A percentile compares a stretch with the other conserved stretches of the same genome.
These are phyloP conservation scores for Drosophila bocki DNA, from an alignment of 1,140 invertebrate genomes.

Conservation along the genomic window DNA sequence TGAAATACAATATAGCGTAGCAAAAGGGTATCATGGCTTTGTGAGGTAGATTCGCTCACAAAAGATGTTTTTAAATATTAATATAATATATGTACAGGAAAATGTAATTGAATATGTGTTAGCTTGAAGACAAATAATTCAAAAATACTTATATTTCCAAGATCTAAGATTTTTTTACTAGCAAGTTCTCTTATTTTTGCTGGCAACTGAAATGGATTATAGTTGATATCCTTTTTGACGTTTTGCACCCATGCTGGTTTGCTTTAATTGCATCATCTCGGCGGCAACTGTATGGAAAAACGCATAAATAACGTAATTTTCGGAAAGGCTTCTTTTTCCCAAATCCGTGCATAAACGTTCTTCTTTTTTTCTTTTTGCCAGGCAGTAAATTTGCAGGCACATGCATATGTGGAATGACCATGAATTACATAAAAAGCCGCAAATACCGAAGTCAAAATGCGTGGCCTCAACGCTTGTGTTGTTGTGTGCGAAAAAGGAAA, in stretches of 20 bases:
- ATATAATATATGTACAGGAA: not conserved
- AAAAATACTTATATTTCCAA: not conserved
- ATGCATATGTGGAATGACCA: constrained; percentile 68
- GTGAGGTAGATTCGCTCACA: not conserved
- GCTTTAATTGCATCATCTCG: constrained; percentile 64
- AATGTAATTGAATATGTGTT: too few relatives aligned
- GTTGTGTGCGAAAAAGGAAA: constrained; percentile 20
- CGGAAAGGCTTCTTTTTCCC: constrained; percentile 61
- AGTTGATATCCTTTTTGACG: not conserved
- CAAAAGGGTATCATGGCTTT: not conserved
- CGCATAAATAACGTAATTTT: constrained; percentile 82
- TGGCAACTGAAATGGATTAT: not conserved
- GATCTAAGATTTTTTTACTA: not conserved
- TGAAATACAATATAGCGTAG: constrained; percentile 29
- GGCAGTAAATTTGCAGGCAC: constrained; percentile 56
- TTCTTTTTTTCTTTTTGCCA: constrained; percentile 16
- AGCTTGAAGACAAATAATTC: too few relatives aligned
- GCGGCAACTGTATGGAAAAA: constrained; percentile 50
- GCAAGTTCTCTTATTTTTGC: not conserved
- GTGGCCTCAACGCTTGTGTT: constrained; percentile 69
- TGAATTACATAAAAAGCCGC: constrained; percentile 84
- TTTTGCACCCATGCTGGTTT: constrained; percentile 15
- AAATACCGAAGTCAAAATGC: constrained; percentile 83
- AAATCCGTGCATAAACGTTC: constrained; percentile 64
- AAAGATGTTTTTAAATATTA: not conserved